Base-by-base conservation (phyloP, 2,113 vertebrate species). In the Aphelocoma coerulescens region DNA sequence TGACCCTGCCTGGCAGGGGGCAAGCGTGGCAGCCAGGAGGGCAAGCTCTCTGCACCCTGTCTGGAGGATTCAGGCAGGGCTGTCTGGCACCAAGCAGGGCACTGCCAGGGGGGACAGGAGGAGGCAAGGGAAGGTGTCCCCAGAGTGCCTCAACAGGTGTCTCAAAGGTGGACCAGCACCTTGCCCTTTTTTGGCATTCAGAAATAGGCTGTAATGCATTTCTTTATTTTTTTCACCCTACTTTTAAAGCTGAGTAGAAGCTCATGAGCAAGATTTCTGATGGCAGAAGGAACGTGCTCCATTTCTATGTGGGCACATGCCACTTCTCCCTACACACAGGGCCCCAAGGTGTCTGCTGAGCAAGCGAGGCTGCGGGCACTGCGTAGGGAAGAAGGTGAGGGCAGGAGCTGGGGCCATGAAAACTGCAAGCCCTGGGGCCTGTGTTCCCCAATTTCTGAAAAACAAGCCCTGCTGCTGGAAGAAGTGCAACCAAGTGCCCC, bases 211-310 rank as follows among this genome's bases (percentile, higher is more conserved):
- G 26, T 6, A 68, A 59, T 1, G 9, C 9, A 16, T 52, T 81
- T 61, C 18, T 52, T 54, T 30, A 7, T 6, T n/a, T 28, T 32
- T 21, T 6, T 2, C 1, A 4, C 9, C 9, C 6, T 2, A 3
- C 63, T 79, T 59, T 71, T 57, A 37, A 52, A 78, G 43, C 15
- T 7, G 17, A 61, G 30, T 19, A 72, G 65, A 71, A 77, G 52
- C 35, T 71, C 57, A 17, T 0, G 1, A 71, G 17, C 0, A 1
- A 37, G 18, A 28, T 30, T 54, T 91, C 68, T 0, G 0, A 18
- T 16, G 28, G 59, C 73, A 79, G 78, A 81, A 92, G 62, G 37
- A 39, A 26, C 2, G 2, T 15, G 26, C 10, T 65, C 18, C 22
- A 3, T 61, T 67, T 67, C 57, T 30, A 13, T 4, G 13, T 11